These are phyloP conservation scores for Thelaira solivaga DNA, from an alignment of 2,888 invertebrate genomes.

Conservation along the genomic window DNA sequence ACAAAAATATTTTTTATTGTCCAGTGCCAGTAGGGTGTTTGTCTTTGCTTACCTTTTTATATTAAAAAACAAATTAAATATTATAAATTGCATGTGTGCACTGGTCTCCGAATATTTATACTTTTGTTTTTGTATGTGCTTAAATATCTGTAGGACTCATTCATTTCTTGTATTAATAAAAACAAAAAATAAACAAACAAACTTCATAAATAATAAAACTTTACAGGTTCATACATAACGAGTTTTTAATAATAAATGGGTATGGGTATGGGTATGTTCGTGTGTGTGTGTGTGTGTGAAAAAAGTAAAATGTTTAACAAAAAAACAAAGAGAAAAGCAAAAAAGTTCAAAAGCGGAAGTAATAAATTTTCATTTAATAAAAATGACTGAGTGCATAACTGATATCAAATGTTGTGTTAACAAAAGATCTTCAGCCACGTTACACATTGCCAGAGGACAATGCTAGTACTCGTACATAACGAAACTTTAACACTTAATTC, in stretches of 20 bases:
- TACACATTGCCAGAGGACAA: too few relatives aligned
- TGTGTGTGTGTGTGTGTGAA: too few relatives aligned
- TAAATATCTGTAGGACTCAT: neutral
- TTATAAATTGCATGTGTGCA: neutral
- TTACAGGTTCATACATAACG: neutral
- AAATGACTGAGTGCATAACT: constrained; percentile 1
- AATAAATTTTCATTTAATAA: constrained; percentile 41
- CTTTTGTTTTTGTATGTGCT: neutral
- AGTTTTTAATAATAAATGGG: constrained; percentile 12
- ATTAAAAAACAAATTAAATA: neutral
- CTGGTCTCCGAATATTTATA: neutral
- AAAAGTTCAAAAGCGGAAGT: constrained; percentile 1
- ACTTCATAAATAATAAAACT: constrained; percentile 34
- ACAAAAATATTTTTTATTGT: neutral
- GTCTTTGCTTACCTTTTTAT: neutral
- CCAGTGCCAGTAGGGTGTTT: neutral
- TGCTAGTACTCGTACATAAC: too few relatives aligned
- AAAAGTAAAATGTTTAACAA: too few relatives aligned
- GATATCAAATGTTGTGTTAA: neutral
- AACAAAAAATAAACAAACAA: constrained; percentile 23
- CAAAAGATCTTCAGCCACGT: neutral
- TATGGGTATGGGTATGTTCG: too few relatives aligned
- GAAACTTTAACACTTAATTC: too few relatives aligned
- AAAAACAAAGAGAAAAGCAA: neutral
- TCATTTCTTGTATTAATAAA: constrained; percentile 3